A percentile compares a stretch with the other conserved stretches of the same genome.
Evolutionary conservation across 2,888 invertebrate species (phyloP).

Genomic region (Acrobasis consociella): DNA sequence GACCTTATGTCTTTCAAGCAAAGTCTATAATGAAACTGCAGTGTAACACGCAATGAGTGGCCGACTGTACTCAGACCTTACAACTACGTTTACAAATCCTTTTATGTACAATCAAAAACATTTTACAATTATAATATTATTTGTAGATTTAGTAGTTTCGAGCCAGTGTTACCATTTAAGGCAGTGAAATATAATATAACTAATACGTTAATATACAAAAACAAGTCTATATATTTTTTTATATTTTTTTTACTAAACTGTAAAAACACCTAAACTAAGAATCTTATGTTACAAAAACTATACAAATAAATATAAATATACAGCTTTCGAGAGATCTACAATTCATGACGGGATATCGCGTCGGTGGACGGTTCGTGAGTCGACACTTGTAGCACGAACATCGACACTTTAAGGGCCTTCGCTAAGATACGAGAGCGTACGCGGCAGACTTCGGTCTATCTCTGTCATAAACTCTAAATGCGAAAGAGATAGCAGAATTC

Average conservation of each 20-base stretch:
- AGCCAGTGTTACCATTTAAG: slow-evolving; percentile 19
- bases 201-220: slow-evolving; percentile 19
- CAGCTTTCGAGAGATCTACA: slow-evolving; percentile 30
- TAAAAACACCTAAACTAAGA: slow-evolving; percentile 20
- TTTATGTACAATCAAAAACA: slow-evolving; percentile 10
- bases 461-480: no score
- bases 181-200: slow-evolving; percentile 15
- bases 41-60: not conserved
- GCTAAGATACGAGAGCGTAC: no score
- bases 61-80: not conserved
- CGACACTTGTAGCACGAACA: not conserved
- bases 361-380: not conserved
- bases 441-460: no score
- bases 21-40: no score
- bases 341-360: slow-evolving; percentile 19
- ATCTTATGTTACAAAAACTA: slow-evolving; percentile 13
- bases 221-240: slow-evolving; percentile 19
- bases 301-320: slow-evolving; percentile 31
- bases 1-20: no score
- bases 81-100: slow-evolving; percentile 1
- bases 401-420: no score
- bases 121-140: slow-evolving; percentile 1
- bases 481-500: no score
- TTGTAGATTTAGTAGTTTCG: slow-evolving; percentile 11
- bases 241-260: slow-evolving; percentile 14